Evolutionary conservation across 2,888 invertebrate genomes (phyloP).

Genomic region (Diaprepes abbreviatus): DNA sequence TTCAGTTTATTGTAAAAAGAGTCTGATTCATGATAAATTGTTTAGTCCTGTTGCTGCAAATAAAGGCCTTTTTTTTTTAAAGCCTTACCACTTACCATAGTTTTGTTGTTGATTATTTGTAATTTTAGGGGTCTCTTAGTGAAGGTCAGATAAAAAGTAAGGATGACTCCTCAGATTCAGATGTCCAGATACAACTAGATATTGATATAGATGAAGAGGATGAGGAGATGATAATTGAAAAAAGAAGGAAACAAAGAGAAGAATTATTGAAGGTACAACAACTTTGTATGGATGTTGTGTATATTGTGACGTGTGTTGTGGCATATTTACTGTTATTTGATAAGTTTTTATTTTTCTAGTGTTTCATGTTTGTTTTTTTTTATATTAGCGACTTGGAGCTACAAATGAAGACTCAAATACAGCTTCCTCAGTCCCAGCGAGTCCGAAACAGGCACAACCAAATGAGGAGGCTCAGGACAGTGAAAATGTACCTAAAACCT

Average conservation of each 20-base stretch:
- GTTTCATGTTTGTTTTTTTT: too few species aligned
- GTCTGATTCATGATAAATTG: too few species aligned
- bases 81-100: too few species aligned
- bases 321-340: too few species aligned
- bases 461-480: not conserved
- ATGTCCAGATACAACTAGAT: conserved; percentile 81
- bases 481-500: not conserved
- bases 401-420: conserved; percentile 73
- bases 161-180: conserved; percentile 79
- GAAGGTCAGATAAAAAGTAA: conserved; percentile 81
- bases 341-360: too few species aligned
- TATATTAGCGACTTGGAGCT: conserved; percentile 70
- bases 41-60: too few species aligned
- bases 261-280: conserved; percentile 86
- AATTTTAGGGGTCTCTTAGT: conserved; percentile 75
- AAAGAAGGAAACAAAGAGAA: conserved; percentile 87
- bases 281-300: too few species aligned
- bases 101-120: not conserved
- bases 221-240: conserved; percentile 93
- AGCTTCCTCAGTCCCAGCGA: conserved; percentile 58
- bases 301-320: too few species aligned
- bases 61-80: too few species aligned
- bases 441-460: conserved; percentile 25
- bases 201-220: conserved; percentile 89
- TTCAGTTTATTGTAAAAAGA: too few species aligned